These are phyloP conservation scores for Nothocercus nigrocapillus DNA, from an alignment of 2,113 vertebrate species.

Conservation along the genomic window DNA sequence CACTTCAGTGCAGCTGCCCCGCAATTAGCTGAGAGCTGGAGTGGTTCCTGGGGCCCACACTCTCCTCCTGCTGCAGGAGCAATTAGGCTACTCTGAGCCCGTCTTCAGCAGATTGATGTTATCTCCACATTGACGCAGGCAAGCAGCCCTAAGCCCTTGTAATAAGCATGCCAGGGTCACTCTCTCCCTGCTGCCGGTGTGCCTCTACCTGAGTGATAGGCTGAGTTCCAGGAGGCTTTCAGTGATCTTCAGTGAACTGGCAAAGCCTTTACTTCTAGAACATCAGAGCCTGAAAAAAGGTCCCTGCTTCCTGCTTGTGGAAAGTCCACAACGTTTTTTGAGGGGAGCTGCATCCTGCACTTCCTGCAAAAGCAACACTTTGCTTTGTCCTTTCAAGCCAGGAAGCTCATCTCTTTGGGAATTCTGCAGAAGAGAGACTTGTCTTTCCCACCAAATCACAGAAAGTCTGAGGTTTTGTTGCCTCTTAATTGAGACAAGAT, in stretches of 20 bases:
- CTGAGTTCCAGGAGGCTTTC: conserved; percentile 16
- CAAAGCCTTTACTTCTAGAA: conserved; percentile 7
- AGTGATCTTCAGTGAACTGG: neutral
- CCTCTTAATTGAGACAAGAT: conserved; percentile 1
- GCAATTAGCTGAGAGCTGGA: neutral
- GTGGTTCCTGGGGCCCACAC: neutral
- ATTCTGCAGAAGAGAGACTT: neutral
- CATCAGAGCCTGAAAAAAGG: neutral
- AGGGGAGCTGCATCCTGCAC: neutral
- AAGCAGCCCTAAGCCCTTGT: neutral
- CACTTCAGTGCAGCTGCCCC: neutral
- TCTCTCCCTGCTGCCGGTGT: neutral
- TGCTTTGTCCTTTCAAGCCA: neutral
- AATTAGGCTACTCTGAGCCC: neutral
- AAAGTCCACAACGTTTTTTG: neutral
- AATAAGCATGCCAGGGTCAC: conserved; percentile 48
- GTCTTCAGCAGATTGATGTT: conserved; percentile 24
- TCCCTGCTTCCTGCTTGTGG: neutral
- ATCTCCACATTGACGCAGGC: conserved; percentile 32
- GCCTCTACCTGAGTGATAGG: neutral
- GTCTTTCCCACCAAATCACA: neutral
- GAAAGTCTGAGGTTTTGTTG: neutral
- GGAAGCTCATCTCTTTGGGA: neutral
- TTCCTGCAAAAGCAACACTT: fast-evolving
- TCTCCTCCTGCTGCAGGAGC: conserved; percentile 26